Evolutionary conservation across 2,888 invertebrate genomes (phyloP), one percentile per base, ranked within the genome.

Genomic region (Drosophila prostipennis): DNA sequence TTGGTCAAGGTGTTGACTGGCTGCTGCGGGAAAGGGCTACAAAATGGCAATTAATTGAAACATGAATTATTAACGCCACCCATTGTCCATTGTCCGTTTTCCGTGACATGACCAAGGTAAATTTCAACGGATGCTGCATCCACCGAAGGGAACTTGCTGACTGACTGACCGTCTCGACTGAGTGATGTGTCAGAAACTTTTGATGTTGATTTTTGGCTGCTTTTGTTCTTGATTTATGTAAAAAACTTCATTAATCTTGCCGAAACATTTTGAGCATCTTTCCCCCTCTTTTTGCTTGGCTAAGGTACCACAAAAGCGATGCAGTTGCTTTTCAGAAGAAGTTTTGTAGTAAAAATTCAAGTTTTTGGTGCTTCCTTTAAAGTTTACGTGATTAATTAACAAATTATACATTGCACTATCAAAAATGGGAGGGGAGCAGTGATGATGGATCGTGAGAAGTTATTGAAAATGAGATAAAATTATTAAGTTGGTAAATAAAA

Each of bases 11-110:
- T 84, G 83, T 78, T 84, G 89, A 84, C 74, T 88, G 87, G 71
- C 55, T 42, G 43, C 16, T 19, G 65, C 39, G 64, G 74, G 52
- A 53, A 57, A 42, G 76, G 71, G 61, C 55, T 67, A 89, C 87
- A 87, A 85, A 85, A 86, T 80, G 87, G 88, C 85, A 87, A 89
- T 86, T 86, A 86, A 86, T 86, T 89, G 89, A 89, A 86, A 86
- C 88, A 86, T 87, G 87, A 86, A 85, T 89, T 85, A 85, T 85
- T 84, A 84, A 84, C 85, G 78, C 79, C 82, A 77, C 71, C 74
- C 83, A 77, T 72, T 82, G 77, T 82, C 70, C 75, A 70, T 78
- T 83, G 87, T 68, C 68, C 75, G 55, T 72, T 80, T 68, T 58
- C 65, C 60, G 60, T 74, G 61, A 77, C 84, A 83, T 86, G 87